Base-by-base conservation (phyloP, 2,888 invertebrate species). In the Meteorus colon region DNA sequence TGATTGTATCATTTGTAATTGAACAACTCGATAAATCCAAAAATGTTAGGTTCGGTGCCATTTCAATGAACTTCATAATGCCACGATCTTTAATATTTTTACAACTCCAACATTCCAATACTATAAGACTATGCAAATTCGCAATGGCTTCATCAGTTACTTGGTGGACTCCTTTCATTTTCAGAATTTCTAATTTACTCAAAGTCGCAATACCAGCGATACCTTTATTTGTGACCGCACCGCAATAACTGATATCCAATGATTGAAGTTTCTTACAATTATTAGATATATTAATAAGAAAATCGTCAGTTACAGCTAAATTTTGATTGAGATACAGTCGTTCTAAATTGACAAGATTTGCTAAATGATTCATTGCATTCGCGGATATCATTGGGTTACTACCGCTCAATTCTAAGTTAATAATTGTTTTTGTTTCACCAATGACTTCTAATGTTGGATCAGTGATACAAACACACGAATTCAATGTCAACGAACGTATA, bases 271-370 rank as follows among this genome's bases (percentile, higher is more conserved):
- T 78, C 67, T 82, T 84, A 70, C 88, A 88, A 37, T 80, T 82
- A 4, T 78, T 74, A 59, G 91, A 90, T 6, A 94, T 84, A 66
- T 88, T 89, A 80, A 90, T 90, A 77, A 94, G 75, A 29, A 93
- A 91, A 1, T 89, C 86, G 82, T 94, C 92, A 0, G 90, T 91
- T 27, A 94, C 90, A 73, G 90, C 88, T 5, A 88, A 84, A 77
- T 92, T 92, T 71, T 88, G 86, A 80, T 89, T 90, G 62, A 92
- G 79, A 80, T 91, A 90, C 65, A 93, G 81, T 0, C 81, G 82
- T 82, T 90, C 91, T 77, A 92, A 85, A 80, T 92, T 90, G 0
- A 87, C 87, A 16, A 92, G 85, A 0, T 85, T 87, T 0, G 89
- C 84, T 6, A 92, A 78, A 0, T 90, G 83, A 24, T 90, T 86